Evolutionary conservation across 2,113 vertebrate genomes (phyloP).

Genomic region (Hiodon alosoides): DNA sequence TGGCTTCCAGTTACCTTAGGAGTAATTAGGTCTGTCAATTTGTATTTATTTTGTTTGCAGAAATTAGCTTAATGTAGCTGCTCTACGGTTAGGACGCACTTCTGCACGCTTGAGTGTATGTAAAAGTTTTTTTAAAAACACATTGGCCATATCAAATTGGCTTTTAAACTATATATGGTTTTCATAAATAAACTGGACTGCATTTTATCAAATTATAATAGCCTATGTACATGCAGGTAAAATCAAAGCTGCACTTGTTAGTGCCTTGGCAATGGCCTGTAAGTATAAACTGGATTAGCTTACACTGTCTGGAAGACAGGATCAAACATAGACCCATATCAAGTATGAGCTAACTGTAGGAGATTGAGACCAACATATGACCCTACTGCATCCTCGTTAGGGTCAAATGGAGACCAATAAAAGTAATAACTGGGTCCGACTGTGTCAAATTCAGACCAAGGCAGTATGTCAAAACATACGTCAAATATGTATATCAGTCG

Average conservation of each 20-base stretch:
- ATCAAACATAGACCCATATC: constrained; percentile 10
- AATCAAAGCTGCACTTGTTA: not conserved
- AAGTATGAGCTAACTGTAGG: not conserved
- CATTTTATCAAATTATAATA: not conserved
- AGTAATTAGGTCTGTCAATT: constrained; percentile 20
- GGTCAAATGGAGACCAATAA: too few species aligned
- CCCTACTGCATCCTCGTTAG: too few species aligned
- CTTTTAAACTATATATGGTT: not conserved
- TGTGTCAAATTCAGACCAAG: too few species aligned
- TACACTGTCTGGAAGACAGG: constrained; percentile 8
- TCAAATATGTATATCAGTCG: not conserved
- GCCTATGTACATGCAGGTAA: not conserved
- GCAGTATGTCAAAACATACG: too few species aligned
- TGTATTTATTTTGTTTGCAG: constrained; percentile 29
- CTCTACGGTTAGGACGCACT: constrained; percentile 9
- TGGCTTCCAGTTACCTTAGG: constrained; percentile 1
- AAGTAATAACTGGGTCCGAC: too few species aligned
- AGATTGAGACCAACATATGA: constrained; percentile 1
- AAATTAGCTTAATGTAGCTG: constrained; percentile 21
- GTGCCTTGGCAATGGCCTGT: not conserved
- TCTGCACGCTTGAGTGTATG: constrained; percentile 11
- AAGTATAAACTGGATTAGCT: not conserved
- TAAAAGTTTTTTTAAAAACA: constrained; percentile 8
- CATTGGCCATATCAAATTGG: not conserved
- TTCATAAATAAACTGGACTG: constrained; percentile 18